These are phyloP conservation scores for Lochmaea crataegi DNA, from an alignment of 2,888 invertebrate species.

Conservation along the genomic window DNA sequence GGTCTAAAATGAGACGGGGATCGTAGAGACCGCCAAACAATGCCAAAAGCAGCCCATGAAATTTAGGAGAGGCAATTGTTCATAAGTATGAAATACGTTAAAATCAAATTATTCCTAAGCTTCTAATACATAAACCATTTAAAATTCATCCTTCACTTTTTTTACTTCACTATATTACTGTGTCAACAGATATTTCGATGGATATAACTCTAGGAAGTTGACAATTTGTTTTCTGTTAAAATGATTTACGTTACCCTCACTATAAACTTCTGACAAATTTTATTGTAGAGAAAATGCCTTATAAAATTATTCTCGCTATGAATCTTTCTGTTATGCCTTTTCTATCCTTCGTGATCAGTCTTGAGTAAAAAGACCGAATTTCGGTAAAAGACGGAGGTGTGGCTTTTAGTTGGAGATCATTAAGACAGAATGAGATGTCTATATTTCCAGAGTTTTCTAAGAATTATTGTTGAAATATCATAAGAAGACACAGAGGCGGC, in stretches of 20 bases:
- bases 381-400: slow-evolving; percentile 7
- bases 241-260: background rate
- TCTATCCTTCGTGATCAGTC: slow-evolving; percentile 4
- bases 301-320: slow-evolving; percentile 9
- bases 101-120: background rate
- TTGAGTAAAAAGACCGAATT: slow-evolving; percentile 1
- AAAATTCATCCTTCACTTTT: background rate
- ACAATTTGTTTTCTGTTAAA: background rate
- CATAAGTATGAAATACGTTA: too few relatives aligned
- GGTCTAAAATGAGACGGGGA: too few relatives aligned
- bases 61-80: too few relatives aligned
- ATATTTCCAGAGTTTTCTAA: background rate
- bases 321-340: slow-evolving; percentile 5
- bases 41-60: too few relatives aligned
- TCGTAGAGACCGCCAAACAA: too few relatives aligned
- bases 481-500: background rate
- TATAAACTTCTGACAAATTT: background rate
- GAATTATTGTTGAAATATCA: background rate
- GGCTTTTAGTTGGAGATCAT: slow-evolving; percentile 14
- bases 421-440: background rate
- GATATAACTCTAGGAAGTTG: background rate
- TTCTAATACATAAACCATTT: background rate
- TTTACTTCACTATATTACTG: background rate
- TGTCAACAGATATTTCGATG: background rate
- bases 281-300: background rate